Base-by-base conservation (phyloP, 2,888 invertebrate genomes). In the Patella caerulea region DNA sequence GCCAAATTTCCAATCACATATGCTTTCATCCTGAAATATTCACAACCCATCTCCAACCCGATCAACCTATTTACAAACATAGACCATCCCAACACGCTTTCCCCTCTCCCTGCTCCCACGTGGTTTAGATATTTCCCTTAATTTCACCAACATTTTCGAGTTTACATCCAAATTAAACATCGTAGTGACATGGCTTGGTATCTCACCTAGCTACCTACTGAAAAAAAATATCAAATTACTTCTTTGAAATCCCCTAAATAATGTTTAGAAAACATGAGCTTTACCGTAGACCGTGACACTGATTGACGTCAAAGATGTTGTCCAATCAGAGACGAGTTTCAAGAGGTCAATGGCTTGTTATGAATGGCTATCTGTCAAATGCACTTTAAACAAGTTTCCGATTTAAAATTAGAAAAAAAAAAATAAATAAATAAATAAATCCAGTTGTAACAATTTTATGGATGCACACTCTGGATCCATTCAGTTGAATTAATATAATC, bases 241-340 rank as follows among this genome's bases (percentile, higher is more conserved):
- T 45, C 7, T 11, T 24, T 65, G 19, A 65, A 65, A 65, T 24
- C 24, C 12, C 12, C 65, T 24, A n/a, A 14, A 65, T 65, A 65
- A 65, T 24, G 65, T 65, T 12, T 24, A 65, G 19, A 24, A 24
- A 24, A 65, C 24, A 24, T 65, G 7, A 65, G 65, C 65, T 65
- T 65, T 65, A 65, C 65, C 24, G 65, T 65, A 24, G 65, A 24
- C 65, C 65, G 65, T 65, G 65, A 65, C 65, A 65, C 65, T 59
- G 19, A 65, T 65, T 65, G 65, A 65, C 65, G 65, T 65, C 65
- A 65, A 65, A 65, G 65, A 19, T 24, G 19, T 65, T 19, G 24
- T 19, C 65, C 65, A 65, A 65, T 65, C 65, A 65, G 19, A 17
- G 24, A 14, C 15, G 19, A 19, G 17, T 59, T 19, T 24, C 65